phyloP scores from a whole-genome alignment of 2,113 vertebrate species.

The Pterocles orientalis region DNA sequence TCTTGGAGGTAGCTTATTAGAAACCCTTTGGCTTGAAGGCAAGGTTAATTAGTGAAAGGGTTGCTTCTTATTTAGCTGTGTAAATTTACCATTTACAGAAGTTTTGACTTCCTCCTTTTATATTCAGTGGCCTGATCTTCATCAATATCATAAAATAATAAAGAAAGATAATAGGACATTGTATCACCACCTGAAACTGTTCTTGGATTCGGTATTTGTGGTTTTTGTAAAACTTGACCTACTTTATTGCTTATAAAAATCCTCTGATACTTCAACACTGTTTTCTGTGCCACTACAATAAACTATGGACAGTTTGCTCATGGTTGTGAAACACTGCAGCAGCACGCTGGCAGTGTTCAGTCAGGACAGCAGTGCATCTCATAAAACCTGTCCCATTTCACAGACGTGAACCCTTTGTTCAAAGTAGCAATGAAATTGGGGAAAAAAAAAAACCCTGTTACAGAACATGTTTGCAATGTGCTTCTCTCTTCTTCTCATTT shows the following conservation, averaged over 20 bases:
- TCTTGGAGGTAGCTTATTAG: not conserved
- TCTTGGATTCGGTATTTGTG: not conserved
- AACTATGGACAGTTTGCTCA: not conserved
- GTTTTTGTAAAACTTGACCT: not conserved
- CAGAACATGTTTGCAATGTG: not conserved
- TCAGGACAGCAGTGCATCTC: not conserved
- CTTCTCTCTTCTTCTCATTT: not conserved
- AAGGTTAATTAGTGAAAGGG: not conserved
- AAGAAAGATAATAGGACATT: not conserved
- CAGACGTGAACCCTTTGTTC: fast-evolving
- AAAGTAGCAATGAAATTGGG: not conserved
- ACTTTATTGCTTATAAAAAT: not conserved
- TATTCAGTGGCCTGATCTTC: not conserved
- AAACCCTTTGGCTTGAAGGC: not conserved
- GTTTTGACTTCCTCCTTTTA: not conserved
- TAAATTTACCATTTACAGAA: not conserved
- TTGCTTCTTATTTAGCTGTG: not conserved
- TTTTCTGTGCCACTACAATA: not conserved
- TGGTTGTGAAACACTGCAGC: not conserved
- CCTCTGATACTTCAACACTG: not conserved
- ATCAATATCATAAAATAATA: not conserved
- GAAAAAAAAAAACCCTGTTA: fast-evolving
- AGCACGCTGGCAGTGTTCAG: not conserved
- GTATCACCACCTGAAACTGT: not conserved
- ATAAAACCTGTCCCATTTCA: not conserved